Base-by-base conservation (phyloP, 2,888 invertebrate species). In the Brachypalpus laphriformis region DNA sequence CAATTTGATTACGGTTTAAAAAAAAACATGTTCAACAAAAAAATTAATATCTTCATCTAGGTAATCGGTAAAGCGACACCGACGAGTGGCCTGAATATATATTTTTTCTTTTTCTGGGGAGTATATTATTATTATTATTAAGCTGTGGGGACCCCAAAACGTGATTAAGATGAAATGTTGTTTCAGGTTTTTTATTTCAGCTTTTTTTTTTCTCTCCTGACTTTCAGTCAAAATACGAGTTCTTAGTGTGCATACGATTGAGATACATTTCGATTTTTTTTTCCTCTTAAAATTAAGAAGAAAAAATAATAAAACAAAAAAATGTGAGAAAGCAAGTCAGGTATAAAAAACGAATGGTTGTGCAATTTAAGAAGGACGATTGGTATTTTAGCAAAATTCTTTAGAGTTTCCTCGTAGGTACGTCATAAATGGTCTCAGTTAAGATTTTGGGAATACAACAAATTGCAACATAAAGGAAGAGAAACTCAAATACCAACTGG, bases 131-230 rank as follows among this genome's bases (percentile, higher is more conserved):
- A 72, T 77, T 82, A 59, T 78, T 83, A 85, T 74, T 85, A 75
- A 85, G 80, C 68, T 70, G 80, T 75, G 74, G 61, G 75, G 65
- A 66, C 71, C 85, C 70, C 51, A 68, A 65, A 68, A 85, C 81
- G 80, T 85, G 81, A 85, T 85, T 85, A 85, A 85, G 85, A 81
- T 76, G 81, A 81, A 81, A 83, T 83, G 71, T 59, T 75, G 51
- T 75, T 71, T 28, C 18, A 28, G 2, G 20, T 34, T 49, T 56
- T 78, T 56, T 54, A 31, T 59, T 18, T 1, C 5, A 25, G 45
- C 47, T 45, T 9, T 63, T 14, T 22, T 45, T 40, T 71, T 40
- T 16, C 51, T 51, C 34, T 66, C 16, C 34, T 65, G 34, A 63
- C 63, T 65, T 80, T 14, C 40, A 68, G 66, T 54, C 31, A 68